These are phyloP conservation scores for Liposcelis brunnea DNA, from an alignment of 2,888 invertebrate species.

Conservation along the genomic window DNA sequence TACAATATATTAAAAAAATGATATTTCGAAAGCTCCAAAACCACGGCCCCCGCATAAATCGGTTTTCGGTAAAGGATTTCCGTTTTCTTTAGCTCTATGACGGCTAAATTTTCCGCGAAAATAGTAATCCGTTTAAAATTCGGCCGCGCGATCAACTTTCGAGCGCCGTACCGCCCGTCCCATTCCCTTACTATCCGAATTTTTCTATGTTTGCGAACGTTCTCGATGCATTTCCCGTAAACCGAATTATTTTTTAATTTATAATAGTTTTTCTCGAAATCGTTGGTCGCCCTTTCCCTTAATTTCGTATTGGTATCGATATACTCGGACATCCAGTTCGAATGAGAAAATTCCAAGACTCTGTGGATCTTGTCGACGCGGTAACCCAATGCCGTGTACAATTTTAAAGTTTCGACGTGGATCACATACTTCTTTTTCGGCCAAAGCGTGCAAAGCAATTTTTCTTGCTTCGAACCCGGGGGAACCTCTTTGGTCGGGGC, in stretches of 20 bases:
- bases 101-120: constrained; percentile 21
- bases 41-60: constrained; percentile 19
- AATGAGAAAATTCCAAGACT: constrained; percentile 19
- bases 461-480: too few species aligned
- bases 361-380: constrained; percentile 20
- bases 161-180: too few species aligned
- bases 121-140: constrained; percentile 22
- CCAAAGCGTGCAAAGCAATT: constrained; percentile 17
- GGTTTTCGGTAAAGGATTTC: constrained; percentile 20
- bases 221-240: constrained; percentile 24
- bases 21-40: constrained; percentile 20
- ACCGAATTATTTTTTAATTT: constrained; percentile 25
- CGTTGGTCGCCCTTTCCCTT: constrained; percentile 18
- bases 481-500: too few species aligned
- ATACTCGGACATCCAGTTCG: constrained; percentile 19
- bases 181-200: too few species aligned
- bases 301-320: constrained; percentile 16
- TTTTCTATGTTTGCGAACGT: too few species aligned
- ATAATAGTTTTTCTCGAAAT: constrained; percentile 25
- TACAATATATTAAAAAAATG: constrained; percentile 22
- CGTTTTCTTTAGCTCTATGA: constrained; percentile 17
- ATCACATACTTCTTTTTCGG: constrained; percentile 19
- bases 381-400: constrained; percentile 19
- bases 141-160: constrained; percentile 18
- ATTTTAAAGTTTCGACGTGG: constrained; percentile 19